A percentile compares a stretch with the other conserved stretches of the same genome.
phyloP scores from a whole-genome alignment of 2,113 vertebrate genomes.

The Psophia crepitans region DNA sequence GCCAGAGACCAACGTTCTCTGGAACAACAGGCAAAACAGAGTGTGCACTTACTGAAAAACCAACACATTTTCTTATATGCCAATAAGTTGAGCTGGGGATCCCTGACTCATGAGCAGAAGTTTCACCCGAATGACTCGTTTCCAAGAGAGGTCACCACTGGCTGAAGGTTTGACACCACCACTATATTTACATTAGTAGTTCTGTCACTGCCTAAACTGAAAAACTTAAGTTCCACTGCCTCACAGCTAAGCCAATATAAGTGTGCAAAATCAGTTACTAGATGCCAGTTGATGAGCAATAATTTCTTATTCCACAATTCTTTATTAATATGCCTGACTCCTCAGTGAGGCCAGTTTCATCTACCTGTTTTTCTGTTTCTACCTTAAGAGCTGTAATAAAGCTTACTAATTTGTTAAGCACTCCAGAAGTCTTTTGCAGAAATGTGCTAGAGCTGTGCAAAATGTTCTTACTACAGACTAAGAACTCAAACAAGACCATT shows the following conservation, averaged over 20 bases:
- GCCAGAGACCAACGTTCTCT: background rate
- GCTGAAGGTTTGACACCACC: background rate
- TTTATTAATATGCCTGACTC: background rate
- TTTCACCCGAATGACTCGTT: background rate
- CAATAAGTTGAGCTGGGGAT: background rate
- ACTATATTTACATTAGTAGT: background rate
- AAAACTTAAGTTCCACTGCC: background rate
- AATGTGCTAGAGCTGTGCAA: background rate
- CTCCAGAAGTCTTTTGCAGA: background rate
- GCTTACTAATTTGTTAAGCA: background rate
- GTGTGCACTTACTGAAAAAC: background rate
- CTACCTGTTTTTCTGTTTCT: background rate
- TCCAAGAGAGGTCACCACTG: background rate
- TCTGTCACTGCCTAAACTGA: background rate
- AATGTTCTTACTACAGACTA: background rate
- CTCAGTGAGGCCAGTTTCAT: background rate
- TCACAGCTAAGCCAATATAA: background rate
- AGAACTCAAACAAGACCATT: background rate
- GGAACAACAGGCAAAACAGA: background rate
- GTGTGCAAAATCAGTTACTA: background rate
- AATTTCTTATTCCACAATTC: background rate
- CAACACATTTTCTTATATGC: background rate
- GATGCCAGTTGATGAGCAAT: background rate
- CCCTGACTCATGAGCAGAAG: background rate
- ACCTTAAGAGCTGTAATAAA: background rate